Evolutionary conservation across 2,888 invertebrate species (phyloP), one percentile per base, ranked within the genome.

Genomic region (Antheraea assamensis): DNA sequence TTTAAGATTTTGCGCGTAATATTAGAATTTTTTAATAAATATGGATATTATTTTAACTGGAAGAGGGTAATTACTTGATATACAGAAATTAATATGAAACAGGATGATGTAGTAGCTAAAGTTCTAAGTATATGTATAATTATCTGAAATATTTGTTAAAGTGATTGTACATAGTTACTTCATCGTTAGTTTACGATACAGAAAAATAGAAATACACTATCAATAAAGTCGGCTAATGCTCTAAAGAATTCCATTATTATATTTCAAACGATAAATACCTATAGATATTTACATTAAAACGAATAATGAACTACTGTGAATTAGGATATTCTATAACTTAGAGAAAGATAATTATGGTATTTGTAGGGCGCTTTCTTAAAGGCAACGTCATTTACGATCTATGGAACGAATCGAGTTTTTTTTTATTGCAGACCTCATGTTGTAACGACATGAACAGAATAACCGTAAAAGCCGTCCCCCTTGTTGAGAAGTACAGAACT

Each of bases 381-480:
- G 68, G 35, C 21, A 35, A 68, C 68, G 79, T 80, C 81, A 80
- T 87, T 87, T 86, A 87, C 80, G 81, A 83, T 79, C 79, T 78
- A 80, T 78, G 81, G 87, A 83, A 87, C 85, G 85, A 84, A 85
- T 84, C 82, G 84, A 87, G 83, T 84, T 81, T 82, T 87, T 85
- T 85, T 91, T 89, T 89, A 90, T 88, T 83, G 85, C 86, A 85
- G 85, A 87, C 86, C 85, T 85, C 86, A 85, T 89, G 88, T 90
- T 88, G 88, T 89, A 83, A 86, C 88, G 86, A 88, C 86, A 87
- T 87, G 86, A 87, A 87, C 83, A 90, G 92, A 92, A 94, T 94
- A 94, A 92, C 90, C 93, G 91, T 94, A 93, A 94, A 94, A 92
- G 86, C 84, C 82, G 84, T 85, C 83, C 90, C 91, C 92, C 92